phyloP scores from a whole-genome alignment of 2,113 vertebrate species.

The Pseudorectes ferrugineus region DNA sequence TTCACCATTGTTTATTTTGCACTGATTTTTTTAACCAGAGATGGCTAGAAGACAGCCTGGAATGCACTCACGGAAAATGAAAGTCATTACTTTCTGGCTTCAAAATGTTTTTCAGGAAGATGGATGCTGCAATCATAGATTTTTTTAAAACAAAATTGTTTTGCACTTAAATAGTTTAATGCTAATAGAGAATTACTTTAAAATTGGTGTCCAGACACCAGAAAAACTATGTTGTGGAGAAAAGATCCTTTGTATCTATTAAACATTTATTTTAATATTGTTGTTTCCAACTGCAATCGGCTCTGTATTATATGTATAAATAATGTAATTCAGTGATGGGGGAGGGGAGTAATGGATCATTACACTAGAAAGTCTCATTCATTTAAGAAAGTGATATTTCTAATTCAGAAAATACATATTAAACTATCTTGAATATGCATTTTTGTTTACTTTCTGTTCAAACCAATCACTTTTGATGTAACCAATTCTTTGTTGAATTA shows the following conservation, averaged over 20 bases:
- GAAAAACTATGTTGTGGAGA: conserved; percentile 76
- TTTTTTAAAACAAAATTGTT: conserved; percentile 73
- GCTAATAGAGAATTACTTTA: conserved; percentile 85
- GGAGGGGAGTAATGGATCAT: conserved; percentile 75
- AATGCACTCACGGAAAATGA: conserved; percentile 73
- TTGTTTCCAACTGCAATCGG: conserved; percentile 82
- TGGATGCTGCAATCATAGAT: conserved; percentile 86
- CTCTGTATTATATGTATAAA: conserved; percentile 87
- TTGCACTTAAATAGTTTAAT: conserved; percentile 91
- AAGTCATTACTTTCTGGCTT: conserved; percentile 77
- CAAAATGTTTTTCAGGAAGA: conserved; percentile 82
- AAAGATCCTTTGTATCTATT: conserved; percentile 86
- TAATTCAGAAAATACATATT: conserved; percentile 91
- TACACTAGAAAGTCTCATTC: conserved; percentile 83
- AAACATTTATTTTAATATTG: conserved; percentile 94
- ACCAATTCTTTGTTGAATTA: conserved; percentile 55
- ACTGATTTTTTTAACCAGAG: conserved; percentile 81
- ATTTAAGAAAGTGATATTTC: conserved; percentile 87
- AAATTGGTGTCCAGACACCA: conserved; percentile 76
- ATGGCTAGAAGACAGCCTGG: conserved; percentile 75
- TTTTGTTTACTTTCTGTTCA: conserved; percentile 72
- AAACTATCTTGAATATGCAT: conserved; percentile 87
- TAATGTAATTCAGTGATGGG: conserved; percentile 72
- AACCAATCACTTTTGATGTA: conserved; percentile 58
- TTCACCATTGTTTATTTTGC: conserved; percentile 80